These are phyloP conservation scores for Rhynchopsitta pachyrhyncha DNA, from an alignment of 2,113 vertebrate species.

Conservation along the genomic window DNA sequence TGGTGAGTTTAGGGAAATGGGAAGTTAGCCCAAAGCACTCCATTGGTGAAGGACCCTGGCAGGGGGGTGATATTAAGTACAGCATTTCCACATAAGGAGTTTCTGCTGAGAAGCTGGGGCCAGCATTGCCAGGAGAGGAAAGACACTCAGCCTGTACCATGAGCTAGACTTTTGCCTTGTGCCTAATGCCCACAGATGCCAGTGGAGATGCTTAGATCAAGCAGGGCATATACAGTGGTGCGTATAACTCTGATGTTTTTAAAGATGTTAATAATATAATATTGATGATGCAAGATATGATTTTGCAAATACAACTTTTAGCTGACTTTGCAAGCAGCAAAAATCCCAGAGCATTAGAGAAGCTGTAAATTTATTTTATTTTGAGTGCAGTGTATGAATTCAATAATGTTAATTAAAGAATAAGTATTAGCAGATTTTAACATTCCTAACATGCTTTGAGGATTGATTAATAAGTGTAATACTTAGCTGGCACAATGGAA, in stretches of 20 bases:
- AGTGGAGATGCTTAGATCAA: neutral
- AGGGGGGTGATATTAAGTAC: no score
- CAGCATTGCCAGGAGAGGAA: neutral
- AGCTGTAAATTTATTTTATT: neutral
- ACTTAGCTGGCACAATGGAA: slow-evolving; percentile 34
- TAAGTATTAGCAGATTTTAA: neutral
- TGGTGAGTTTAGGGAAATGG: neutral
- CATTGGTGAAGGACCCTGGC: neutral
- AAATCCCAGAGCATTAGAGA: neutral
- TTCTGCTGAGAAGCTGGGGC: neutral
- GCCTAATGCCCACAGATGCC: neutral
- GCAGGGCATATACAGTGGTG: neutral
- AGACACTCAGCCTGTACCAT: neutral
- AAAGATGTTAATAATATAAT: neutral
- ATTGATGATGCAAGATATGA: neutral
- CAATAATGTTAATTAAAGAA: slow-evolving; percentile 42
- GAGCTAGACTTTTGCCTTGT: neutral
- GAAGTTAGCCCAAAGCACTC: neutral
- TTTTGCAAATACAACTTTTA: neutral
- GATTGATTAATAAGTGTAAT: slow-evolving; percentile 49
- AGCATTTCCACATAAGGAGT: neutral
- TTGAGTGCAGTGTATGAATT: neutral
- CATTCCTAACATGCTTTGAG: slow-evolving; percentile 43
- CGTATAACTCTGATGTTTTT: neutral
- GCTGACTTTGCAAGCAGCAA: neutral